Conservation (phyloP, 2,888 invertebrate species). For the Netelia melanura region DNA sequence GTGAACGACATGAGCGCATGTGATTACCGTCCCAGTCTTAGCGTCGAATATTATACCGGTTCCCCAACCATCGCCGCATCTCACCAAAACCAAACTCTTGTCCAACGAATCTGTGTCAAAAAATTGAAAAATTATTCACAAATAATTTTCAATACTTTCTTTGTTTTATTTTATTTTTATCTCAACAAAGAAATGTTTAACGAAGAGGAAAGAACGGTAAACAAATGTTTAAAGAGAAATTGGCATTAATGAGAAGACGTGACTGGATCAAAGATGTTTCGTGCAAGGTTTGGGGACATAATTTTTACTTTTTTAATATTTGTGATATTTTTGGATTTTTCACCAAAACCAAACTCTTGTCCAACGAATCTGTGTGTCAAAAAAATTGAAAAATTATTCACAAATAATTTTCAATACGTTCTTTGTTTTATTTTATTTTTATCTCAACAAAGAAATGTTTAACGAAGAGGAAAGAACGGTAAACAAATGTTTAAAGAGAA, state of each 20-base stretch:
- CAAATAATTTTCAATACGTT: slow-evolving; percentile 9
- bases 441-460: no score
- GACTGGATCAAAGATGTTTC: no score
- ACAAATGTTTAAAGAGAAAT: no score
- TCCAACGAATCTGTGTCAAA: slow-evolving; percentile 85
- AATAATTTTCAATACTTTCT: slow-evolving; percentile 8
- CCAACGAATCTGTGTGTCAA: slow-evolving; percentile 84
- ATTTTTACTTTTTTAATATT: background rate
- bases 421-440: background rate
- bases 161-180: background rate
- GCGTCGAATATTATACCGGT: slow-evolving; percentile 86
- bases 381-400: slow-evolving; percentile 13
- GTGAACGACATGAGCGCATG: slow-evolving; percentile 88
- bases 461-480: background rate
- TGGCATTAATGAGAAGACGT: no score
- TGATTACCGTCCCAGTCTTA: slow-evolving; percentile 86
- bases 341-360: slow-evolving; percentile 86
- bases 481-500: no score
- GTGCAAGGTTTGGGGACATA: background rate
- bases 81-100: slow-evolving; percentile 86
- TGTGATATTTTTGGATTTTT: background rate
- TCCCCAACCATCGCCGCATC: slow-evolving; percentile 88
- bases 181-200: no score
- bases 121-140: slow-evolving; percentile 19
- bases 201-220: background rate